phyloP scores from a whole-genome alignment of 1,140 invertebrate genomes.

The Cherax destructor region DNA sequence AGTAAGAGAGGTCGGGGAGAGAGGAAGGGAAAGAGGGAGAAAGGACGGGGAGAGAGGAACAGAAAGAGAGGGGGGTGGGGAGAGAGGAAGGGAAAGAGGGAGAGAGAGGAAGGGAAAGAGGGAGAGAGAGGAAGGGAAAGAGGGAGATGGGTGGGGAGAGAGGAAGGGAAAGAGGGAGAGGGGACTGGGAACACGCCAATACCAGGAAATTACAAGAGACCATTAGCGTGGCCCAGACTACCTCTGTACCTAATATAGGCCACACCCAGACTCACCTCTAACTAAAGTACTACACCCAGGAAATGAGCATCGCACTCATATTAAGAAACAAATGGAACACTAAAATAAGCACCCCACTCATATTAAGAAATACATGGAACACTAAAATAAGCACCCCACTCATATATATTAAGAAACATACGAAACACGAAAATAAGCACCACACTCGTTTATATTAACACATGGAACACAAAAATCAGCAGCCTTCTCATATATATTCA shows the following conservation, averaged over 20 bases:
- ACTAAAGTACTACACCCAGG: neutral
- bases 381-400: no score
- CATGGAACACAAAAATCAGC: no score
- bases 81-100: neutral
- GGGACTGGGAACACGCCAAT: neutral
- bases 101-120: neutral
- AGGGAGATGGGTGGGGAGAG: neutral
- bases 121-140: neutral
- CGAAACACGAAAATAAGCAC: no score
- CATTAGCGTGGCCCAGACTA: neutral
- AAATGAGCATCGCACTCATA: neutral
- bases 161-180: neutral
- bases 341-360: no score
- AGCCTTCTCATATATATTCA: neutral
- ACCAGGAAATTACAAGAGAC: neutral
- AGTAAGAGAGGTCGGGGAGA: neutral
- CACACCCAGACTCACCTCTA: neutral
- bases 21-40: no score
- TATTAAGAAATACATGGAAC: no score
- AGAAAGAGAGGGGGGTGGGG: neutral
- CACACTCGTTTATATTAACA: no score
- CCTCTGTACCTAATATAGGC: neutral
- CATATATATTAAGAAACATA: no score
- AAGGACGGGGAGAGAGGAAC: no score
- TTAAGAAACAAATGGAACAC: no score